Evolutionary conservation across 2,888 invertebrate genomes (phyloP).

Genomic region (Drosophila villosipedis): DNA sequence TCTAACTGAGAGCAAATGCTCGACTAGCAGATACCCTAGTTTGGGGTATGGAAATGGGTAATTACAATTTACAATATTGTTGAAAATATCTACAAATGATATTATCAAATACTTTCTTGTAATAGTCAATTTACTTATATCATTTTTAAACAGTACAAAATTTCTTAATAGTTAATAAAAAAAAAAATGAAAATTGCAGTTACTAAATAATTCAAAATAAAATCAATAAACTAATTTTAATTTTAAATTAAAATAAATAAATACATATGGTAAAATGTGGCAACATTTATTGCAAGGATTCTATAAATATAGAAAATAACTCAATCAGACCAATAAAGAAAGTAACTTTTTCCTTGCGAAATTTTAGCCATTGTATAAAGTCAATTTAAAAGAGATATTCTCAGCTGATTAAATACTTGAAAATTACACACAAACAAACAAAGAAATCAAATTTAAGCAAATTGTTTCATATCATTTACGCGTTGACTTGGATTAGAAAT

Average conservation of each 20-base stretch:
- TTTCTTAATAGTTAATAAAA: background rate
- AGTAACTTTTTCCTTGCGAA: background rate
- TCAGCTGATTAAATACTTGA: background rate
- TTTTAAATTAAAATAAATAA: background rate
- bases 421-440: background rate
- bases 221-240: background rate
- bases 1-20: background rate
- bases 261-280: background rate
- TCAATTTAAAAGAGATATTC: background rate
- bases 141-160: background rate
- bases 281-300: background rate
- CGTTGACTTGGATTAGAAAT: background rate
- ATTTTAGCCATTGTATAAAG: background rate
- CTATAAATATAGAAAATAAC: background rate
- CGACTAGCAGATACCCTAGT: background rate
- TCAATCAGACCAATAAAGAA: background rate
- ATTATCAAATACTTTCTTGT: background rate
- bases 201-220: background rate
- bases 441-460: background rate
- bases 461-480: background rate
- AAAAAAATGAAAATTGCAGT: background rate
- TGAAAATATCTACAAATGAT: background rate
- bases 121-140: background rate
- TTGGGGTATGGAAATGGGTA: background rate
- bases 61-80: background rate